A percentile compares a stretch with the other conserved stretches of the same genome.
These are phyloP conservation scores for Morinoia aosen DNA, from an alignment of 2,888 invertebrate species.

Conservation along the genomic window DNA sequence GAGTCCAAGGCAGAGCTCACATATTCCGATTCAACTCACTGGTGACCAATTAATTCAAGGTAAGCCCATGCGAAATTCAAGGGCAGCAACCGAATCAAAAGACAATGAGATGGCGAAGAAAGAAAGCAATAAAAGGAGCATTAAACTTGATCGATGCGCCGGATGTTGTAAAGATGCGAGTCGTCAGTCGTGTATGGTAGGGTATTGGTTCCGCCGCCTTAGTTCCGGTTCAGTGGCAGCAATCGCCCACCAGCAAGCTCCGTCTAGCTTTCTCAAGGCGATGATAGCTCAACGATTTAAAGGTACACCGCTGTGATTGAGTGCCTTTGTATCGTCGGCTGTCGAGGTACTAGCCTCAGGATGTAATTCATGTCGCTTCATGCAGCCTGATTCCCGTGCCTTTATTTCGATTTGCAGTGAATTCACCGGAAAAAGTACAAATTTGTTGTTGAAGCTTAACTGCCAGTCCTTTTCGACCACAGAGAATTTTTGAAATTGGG, in stretches of 20 bases:
- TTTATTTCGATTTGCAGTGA: neutral
- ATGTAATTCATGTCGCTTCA: neutral
- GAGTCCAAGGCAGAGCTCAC: neutral
- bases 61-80: neutral
- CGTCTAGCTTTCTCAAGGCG: neutral
- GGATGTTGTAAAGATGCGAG: neutral
- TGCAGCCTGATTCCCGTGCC: neutral
- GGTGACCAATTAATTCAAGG: neutral
- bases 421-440: neutral
- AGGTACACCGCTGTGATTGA: neutral
- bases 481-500: neutral
- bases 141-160: slow-evolving; percentile 16
- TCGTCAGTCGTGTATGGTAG: neutral
- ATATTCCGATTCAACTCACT: neutral
- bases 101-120: neutral
- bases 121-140: neutral
- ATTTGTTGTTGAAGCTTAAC: too few species aligned
- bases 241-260: neutral
- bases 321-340: neutral
- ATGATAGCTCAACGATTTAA: neutral
- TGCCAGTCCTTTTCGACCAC: neutral
- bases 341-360: neutral
- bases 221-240: neutral
- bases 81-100: neutral
- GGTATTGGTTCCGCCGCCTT: neutral